These are phyloP conservation scores for Galbula dea DNA, from an alignment of 2,113 vertebrate species.

Conservation along the genomic window DNA sequence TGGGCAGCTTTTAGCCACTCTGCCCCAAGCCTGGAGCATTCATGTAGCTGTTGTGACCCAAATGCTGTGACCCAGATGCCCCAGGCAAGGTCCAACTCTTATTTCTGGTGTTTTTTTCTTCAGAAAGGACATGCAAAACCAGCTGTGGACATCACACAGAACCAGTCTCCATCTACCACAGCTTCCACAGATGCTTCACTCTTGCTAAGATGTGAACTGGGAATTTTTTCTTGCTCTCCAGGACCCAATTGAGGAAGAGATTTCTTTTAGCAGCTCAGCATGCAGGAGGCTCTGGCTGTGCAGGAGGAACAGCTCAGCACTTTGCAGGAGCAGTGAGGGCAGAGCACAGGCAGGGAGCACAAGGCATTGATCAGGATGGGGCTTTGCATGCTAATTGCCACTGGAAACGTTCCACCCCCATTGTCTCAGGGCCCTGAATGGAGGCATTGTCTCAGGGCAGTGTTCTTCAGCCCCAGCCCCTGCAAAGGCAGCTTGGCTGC, in stretches of 20 bases:
- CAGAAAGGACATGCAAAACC: not conserved
- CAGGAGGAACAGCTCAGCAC: not conserved
- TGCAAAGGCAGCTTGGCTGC: not conserved
- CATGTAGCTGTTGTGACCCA: too few relatives aligned
- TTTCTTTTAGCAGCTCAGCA: not conserved
- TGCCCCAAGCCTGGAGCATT: too few relatives aligned
- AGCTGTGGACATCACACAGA: not conserved
- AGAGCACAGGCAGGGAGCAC: not conserved
- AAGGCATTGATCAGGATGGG: not conserved
- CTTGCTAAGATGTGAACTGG: not conserved
- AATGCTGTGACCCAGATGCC: too few relatives aligned
- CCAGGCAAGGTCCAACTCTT: too few relatives aligned
- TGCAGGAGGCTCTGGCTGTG: rapidly evolving
- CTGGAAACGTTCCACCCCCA: not conserved
- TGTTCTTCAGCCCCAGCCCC: not conserved
- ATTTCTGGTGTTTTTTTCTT: not conserved
- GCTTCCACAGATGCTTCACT: not conserved
- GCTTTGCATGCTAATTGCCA: constrained; percentile 40
- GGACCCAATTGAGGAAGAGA: not conserved
- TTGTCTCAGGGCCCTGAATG: not conserved
- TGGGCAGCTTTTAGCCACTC: too few relatives aligned
- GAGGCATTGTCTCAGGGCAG: constrained; percentile 21
- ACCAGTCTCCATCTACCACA: not conserved
- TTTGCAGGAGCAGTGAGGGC: not conserved
- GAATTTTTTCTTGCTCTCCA: not conserved